Base-by-base conservation (phyloP, 2,797 vertebrate genomes). In the Luscinia megarhynchos region DNA sequence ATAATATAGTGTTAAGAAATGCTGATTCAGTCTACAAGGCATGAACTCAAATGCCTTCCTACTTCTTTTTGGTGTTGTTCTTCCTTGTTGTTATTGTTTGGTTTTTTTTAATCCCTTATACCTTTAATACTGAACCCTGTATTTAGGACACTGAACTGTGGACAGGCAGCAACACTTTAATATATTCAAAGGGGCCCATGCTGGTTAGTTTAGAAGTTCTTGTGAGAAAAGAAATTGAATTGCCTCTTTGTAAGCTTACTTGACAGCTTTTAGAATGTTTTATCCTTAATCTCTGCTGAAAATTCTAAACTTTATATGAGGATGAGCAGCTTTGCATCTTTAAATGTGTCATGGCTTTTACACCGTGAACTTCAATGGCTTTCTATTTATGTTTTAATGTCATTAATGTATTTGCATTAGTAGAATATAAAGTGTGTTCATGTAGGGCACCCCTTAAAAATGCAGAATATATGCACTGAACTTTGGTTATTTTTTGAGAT, bases 21-120 rank as follows among this genome's bases (percentile, higher is more conserved):
- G 93, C 80, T 94, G 89, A 97, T 89, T 93, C 75, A 50, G 58
- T 64, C 72, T 81, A 88, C 46, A 48, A 69, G 53, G 34, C 81
- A 77, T 88, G 73, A 90, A 16, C 82, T 84, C 94, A 84, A 87
- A 87, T 79, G 46, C 67, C 57, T 92, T 72, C 29, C 32, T 72
- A 14, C 27, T 84, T 46, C n/a, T 74, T 75, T 84, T 41, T 63
- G 57, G 11, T 41, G 29, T 34, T 36, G 15, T 20, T 68, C 43
- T 61, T 48, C 21, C n/a, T 73, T 6, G 3, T 14, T 40, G 10
- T 12, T 41, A 62, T n/a, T 11, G 23, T n/a, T n/a, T n/a, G n/a
- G n/a, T 22, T n/a, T 53, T 69, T 55, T 53, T 75, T 53, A 8
- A 62, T 89, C 34, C 13, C 11, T 90, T 66, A 32, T 36, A 32